Evolutionary conservation across 2,888 invertebrate genomes (phyloP).

Genomic region (Temnothorax rugatulus): DNA sequence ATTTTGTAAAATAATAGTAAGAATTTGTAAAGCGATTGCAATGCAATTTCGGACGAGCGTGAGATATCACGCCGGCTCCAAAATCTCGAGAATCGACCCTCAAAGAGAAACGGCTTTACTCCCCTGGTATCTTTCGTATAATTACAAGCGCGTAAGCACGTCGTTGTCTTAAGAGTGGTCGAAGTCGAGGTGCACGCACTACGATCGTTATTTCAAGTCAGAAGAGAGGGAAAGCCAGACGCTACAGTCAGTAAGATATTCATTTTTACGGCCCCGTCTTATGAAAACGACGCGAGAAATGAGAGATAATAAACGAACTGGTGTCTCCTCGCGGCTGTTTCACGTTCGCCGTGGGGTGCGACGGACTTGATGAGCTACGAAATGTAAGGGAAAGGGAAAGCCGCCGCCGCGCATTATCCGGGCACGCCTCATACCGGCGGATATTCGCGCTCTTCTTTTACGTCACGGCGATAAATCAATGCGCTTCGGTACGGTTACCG

Average conservation of each 20-base stretch:
- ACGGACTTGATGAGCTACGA: neutral
- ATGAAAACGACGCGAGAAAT: slow-evolving; percentile 53
- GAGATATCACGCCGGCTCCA: neutral
- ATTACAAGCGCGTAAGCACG: slow-evolving; percentile 28
- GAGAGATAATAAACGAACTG: slow-evolving; percentile 30
- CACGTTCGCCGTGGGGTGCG: neutral
- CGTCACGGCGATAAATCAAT: slow-evolving; percentile 41
- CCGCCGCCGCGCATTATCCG: neutral
- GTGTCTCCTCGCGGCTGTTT: slow-evolving; percentile 27
- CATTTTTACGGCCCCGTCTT: slow-evolving; percentile 51
- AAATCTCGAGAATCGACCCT: neutral
- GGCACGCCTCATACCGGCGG: neutral
- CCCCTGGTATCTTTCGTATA: slow-evolving; percentile 6
- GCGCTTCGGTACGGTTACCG: slow-evolving; percentile 23
- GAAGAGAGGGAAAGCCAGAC: neutral
- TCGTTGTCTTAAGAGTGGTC: slow-evolving; percentile 14
- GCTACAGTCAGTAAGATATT: slow-evolving; percentile 46
- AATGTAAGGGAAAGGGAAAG: neutral
- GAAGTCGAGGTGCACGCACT: neutral
- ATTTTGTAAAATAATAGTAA: neutral
- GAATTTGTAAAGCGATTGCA: neutral
- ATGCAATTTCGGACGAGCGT: neutral
- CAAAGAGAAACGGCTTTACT: slow-evolving; percentile 5
- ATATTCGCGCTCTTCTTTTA: slow-evolving; percentile 10
- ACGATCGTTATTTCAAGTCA: slow-evolving; percentile 19